phyloP scores from a whole-genome alignment of 2,797 vertebrate genomes.

The Leuciscus waleckii region DNA sequence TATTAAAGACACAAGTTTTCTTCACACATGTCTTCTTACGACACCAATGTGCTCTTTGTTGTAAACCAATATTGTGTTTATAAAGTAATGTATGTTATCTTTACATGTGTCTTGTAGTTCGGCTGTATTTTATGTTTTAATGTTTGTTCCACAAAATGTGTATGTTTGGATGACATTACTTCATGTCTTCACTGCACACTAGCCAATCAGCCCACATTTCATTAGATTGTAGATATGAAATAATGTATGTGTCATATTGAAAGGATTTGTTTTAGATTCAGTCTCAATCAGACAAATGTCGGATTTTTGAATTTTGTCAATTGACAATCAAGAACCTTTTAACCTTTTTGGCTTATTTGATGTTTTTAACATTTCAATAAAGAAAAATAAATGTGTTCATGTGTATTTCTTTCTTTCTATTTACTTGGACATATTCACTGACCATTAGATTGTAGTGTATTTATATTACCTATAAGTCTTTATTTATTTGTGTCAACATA shows the following conservation, averaged over 20 bases:
- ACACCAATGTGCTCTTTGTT: background rate
- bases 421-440: background rate
- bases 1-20: background rate
- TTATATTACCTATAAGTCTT: background rate
- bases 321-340: slow-evolving; percentile 19
- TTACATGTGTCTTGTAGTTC: background rate
- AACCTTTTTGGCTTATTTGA: background rate
- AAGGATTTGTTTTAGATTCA: slow-evolving; percentile 11
- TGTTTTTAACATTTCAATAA: slow-evolving; percentile 23
- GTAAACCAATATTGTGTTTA: background rate
- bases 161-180: background rate
- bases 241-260: slow-evolving; percentile 6
- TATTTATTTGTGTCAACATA: background rate
- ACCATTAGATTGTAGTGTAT: background rate
- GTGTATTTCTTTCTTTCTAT: background rate
- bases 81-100: background rate
- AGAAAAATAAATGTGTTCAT: background rate
- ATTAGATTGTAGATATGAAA: slow-evolving; percentile 2
- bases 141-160: background rate
- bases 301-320: background rate
- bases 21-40: background rate
- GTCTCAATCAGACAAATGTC: background rate
- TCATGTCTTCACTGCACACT: background rate
- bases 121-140: slow-evolving; percentile 1
- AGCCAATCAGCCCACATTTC: background rate